Conservation (phyloP, 2,113 vertebrate species). For the Hemibagrus wyckioides region DNA sequence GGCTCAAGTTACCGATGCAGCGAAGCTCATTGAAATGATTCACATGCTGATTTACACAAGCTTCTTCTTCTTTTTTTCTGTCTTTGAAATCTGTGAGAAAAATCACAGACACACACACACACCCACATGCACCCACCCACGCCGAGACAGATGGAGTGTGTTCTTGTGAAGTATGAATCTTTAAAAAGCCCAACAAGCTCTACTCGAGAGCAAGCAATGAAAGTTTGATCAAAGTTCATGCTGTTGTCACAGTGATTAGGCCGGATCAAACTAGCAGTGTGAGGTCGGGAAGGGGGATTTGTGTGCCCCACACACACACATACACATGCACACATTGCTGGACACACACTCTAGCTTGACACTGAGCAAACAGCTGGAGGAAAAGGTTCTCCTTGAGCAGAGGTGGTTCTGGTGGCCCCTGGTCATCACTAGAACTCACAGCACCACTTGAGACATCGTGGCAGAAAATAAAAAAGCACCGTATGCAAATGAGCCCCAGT, state of each 20-base stretch:
- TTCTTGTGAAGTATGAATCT: conserved; percentile 47
- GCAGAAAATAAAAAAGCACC: conserved; percentile 27
- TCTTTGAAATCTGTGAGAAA: conserved; percentile 46
- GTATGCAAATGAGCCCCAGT: conserved; percentile 48
- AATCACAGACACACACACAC: conserved; percentile 12
- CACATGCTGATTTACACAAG: neutral
- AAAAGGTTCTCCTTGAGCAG: neutral
- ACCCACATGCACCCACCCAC: conserved; percentile 45
- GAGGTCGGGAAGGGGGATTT: conserved; percentile 14
- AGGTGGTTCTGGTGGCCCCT: conserved; percentile 21
- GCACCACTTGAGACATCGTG: conserved; percentile 34
- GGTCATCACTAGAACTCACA: conserved; percentile 43
- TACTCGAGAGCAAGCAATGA: conserved; percentile 13
- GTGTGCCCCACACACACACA: neutral
- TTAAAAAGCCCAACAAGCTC: conserved; percentile 47
- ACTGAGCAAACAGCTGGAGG: conserved; percentile 8
- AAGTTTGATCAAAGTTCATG: conserved; percentile 56
- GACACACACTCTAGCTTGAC: neutral
- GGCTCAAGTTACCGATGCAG: conserved; percentile 42
- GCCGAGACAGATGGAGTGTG: conserved; percentile 47
- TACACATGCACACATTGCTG: conserved; percentile 29
- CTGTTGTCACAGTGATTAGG: conserved; percentile 52
- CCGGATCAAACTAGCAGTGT: conserved; percentile 27
- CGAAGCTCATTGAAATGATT: conserved; percentile 37
- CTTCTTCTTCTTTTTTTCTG: neutral